A percentile compares a stretch with the other conserved stretches of the same genome.
These are phyloP conservation scores for Gavialis gangeticus DNA, from an alignment of 2,113 vertebrate species.

Conservation along the genomic window DNA sequence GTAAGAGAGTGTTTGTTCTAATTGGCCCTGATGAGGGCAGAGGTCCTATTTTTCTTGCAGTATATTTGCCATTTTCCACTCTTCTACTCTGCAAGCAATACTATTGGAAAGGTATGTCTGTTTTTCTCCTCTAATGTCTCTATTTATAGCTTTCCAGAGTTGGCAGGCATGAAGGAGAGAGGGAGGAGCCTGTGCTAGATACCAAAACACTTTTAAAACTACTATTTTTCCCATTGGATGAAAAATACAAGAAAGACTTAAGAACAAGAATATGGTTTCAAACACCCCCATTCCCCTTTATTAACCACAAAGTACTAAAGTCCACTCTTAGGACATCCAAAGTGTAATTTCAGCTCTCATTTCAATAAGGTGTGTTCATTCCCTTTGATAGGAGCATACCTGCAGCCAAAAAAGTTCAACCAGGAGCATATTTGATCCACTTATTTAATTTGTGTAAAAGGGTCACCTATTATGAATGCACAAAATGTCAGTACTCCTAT, in stretches of 20 bases:
- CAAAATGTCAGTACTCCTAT: not conserved
- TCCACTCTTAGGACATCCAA: not conserved
- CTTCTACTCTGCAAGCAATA: not conserved
- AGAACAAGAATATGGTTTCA: not conserved
- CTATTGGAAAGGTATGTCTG: not conserved
- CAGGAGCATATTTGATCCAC: not conserved
- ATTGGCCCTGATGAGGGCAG: not conserved
- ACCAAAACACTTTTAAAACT: not conserved
- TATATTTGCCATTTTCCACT: not conserved
- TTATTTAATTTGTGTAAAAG: not conserved
- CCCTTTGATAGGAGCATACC: not conserved
- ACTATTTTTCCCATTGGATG: conserved; percentile 2
- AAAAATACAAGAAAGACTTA: not conserved
- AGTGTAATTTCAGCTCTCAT: not conserved
- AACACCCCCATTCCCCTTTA: not conserved
- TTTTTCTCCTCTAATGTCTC: not conserved
- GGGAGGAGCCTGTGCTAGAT: not conserved
- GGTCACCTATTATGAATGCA: not conserved
- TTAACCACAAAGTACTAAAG: not conserved
- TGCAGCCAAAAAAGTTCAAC: not conserved
- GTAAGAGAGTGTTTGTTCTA: not conserved
- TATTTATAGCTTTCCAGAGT: not conserved
- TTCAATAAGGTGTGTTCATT: not conserved
- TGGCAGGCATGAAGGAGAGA: not conserved
- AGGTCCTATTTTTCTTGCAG: not conserved